Evolutionary conservation across 2,113 vertebrate species (phyloP), one percentile per base, ranked within the genome.

Genomic region (Forbesichthys papilliferus): DNA sequence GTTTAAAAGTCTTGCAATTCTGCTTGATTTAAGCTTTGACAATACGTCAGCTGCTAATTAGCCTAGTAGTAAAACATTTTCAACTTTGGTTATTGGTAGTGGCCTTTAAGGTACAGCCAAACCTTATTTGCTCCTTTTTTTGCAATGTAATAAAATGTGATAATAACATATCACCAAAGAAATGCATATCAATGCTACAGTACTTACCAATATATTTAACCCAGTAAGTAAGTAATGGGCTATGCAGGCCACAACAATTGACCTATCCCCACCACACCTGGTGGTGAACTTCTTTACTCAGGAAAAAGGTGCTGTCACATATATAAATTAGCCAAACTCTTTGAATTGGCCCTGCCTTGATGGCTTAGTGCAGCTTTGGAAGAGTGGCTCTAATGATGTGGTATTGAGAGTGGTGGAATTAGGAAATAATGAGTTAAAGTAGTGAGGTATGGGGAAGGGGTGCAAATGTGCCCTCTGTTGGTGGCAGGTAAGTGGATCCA

Each of bases 381-480:
- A 46, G 34, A 59, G 55, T 53, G 56, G 61, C 18, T 62, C 4
- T 11, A 53, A 48, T 66, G 14, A 71, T 73, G 60, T 66, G 48
- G 55, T 13, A 53, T 14, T 36, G 48, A 60, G 54, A 65, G 56
- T 53, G 46, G 59, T 70, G 63, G 53, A 72, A 68, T 59, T 52
- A 63, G 36, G 58, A 56, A 49, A 20, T 61, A 42, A 16, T 18
- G 61, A 64, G 61, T 66, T 18, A 9, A 36, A 81, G 70, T 61
- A 34, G 62, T 69, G 36, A 52, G 84, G 80, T 65, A 54, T 80
- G 89, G 90, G 91, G 85, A 86, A 79, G 85, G 91, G 84, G 90
- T 87, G 67, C 48, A 89, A 92, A 66, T 87, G 86, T 91, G 90
- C 86, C 79, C 85, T 90, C 86, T 88, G 81, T 90, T 87, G 90